phyloP scores from a whole-genome alignment of 2,113 vertebrate genomes.

The Calyptommatus sinebrachiatus region DNA sequence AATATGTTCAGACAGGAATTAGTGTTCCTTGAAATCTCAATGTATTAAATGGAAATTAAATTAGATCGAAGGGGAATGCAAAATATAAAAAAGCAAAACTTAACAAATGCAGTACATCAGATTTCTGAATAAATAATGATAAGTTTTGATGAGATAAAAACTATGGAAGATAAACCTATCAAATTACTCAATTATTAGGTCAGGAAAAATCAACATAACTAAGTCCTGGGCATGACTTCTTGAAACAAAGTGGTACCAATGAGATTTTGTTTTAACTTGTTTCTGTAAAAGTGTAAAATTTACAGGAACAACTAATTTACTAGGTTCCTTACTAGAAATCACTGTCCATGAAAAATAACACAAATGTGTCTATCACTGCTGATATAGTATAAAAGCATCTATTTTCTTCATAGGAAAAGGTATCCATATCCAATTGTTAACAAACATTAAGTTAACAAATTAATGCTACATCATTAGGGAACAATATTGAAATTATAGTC shows the following conservation, averaged over 20 bases:
- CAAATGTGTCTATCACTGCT: neutral
- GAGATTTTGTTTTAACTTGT: neutral
- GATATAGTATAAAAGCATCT: no score
- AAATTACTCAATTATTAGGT: neutral
- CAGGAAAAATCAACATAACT: neutral
- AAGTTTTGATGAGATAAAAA: neutral
- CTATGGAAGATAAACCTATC: neutral
- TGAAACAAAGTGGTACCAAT: neutral
- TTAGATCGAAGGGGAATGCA: neutral
- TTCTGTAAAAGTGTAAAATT: neutral
- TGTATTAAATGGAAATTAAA: conserved; percentile 8
- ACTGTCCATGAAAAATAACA: neutral
- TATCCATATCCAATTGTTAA: neutral
- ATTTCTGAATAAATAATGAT: neutral
- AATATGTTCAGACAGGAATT: neutral
- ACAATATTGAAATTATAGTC: no score
- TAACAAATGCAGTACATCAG: neutral
- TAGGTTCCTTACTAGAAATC: neutral
- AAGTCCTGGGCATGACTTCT: no score
- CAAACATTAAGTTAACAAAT: no score
- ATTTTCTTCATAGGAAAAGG: neutral
- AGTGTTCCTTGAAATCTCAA: neutral
- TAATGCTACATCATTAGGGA: no score
- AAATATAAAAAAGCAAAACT: neutral
- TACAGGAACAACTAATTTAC: neutral